These are phyloP conservation scores for Actinemys pallida DNA, from an alignment of 2,113 vertebrate species.

Conservation along the genomic window DNA sequence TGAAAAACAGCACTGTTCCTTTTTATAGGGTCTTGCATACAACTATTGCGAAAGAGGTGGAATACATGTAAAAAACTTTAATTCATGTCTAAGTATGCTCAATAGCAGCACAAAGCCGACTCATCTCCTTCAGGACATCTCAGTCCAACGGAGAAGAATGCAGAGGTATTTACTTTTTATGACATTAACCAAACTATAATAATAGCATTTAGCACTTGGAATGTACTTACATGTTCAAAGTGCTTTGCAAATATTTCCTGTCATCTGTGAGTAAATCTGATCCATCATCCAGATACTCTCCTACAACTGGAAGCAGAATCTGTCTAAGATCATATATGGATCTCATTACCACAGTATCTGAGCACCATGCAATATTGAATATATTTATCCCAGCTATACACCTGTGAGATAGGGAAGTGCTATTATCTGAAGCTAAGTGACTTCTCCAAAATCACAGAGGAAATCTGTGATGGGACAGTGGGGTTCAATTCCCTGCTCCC, in stretches of 20 bases:
- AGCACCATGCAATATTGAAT: background rate
- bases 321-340: background rate
- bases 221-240: background rate
- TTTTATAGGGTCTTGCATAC: background rate
- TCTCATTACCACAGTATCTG: background rate
- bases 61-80: background rate
- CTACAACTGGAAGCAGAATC: too few relatives aligned
- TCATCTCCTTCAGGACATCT: background rate
- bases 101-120: background rate
- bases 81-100: fast-evolving
- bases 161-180: background rate
- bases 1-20: background rate
- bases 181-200: background rate
- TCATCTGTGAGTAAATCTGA: background rate
- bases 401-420: background rate
- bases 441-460: background rate
- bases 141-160: background rate
- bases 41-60: background rate
- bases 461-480: background rate
- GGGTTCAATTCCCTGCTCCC: background rate
- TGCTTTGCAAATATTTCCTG: background rate
- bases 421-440: background rate
- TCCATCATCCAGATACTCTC: fast-evolving
- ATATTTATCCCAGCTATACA: background rate
- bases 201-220: background rate